Evolutionary conservation across 2,113 vertebrate genomes (phyloP).

Genomic region (Numenius arquata): DNA sequence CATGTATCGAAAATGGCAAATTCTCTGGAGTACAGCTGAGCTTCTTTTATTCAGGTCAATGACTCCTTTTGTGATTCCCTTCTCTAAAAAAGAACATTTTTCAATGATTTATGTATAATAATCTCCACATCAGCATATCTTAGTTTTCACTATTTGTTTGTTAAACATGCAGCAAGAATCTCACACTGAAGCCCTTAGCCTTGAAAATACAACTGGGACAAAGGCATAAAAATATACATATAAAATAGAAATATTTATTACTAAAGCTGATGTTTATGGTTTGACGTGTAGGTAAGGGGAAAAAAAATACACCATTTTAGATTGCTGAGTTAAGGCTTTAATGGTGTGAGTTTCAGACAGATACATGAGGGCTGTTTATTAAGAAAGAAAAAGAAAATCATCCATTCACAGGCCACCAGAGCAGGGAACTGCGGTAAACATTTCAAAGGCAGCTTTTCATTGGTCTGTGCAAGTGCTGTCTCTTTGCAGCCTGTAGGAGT

Average conservation of each 20-base stretch:
- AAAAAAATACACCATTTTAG: not conserved
- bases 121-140: conserved; percentile 56
- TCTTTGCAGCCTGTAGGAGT: not conserved
- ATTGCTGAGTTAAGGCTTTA: conserved; percentile 40
- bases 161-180: conserved; percentile 17
- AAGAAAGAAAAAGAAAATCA: not conserved
- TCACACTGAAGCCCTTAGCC: conserved; percentile 22
- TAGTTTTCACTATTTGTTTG: conserved; percentile 55
- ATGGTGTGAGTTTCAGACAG: not conserved
- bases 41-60: conserved; percentile 68
- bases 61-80: conserved; percentile 63
- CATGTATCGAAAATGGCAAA: conserved; percentile 53
- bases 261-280: conserved; percentile 9
- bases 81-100: conserved; percentile 56
- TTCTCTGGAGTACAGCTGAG: conserved; percentile 61
- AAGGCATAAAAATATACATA: conserved; percentile 32
- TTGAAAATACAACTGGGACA: conserved; percentile 52
- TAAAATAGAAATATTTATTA: conserved; percentile 65
- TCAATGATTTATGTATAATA: conserved; percentile 67
- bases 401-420: not conserved
- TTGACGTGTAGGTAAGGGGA: conserved; percentile 20
- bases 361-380: not conserved
- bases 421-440: not conserved
- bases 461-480: not conserved
- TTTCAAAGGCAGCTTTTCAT: not conserved